Evolutionary conservation across 2,797 vertebrate species (phyloP), one percentile per base, ranked within the genome.

Genomic region (Choloepus didactylus): DNA sequence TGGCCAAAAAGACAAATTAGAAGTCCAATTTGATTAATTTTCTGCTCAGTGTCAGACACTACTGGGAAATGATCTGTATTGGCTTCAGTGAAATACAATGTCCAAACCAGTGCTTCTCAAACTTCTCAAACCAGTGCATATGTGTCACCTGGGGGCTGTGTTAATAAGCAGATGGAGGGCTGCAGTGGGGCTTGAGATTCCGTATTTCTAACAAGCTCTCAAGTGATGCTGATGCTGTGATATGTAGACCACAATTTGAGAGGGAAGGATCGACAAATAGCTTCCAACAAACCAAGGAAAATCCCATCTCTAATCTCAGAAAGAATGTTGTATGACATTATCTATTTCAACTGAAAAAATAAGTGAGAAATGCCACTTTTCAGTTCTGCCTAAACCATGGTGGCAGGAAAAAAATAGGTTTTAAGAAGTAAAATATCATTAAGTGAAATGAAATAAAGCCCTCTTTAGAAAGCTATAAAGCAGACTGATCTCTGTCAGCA

Each of bases 371-470:
- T 79, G 59, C 82, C 54, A 87, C 60, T 70, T 87, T 59, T 86
- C 31, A 44, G 23, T 54, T 87, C 90, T 44, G 46, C 62, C 19
- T 93, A 76, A 87, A 73, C 59, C 54, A 51, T n/a, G 16, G 23
- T 21, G 54, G 69, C 62, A 72, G 59, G 12, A 51, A 79, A 70
- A 54, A 21, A 59, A 21, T 6, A 41, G 31, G 3, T n/a, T 91
- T 75, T 46, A 77, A 91, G 66, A 64, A 92, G 51, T 66, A 77
- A 91, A 29, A 31, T 56, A 25, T n/a, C 62, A 27, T 27, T 21
- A 66, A 89, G 66, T 25, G n/a, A 94, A 87, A 38, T 59, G 16
- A 81, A 96, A 96, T 60, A 66, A 91, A 83, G 51, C 19, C 14
- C 25, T 91, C 64, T 60, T 67, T 51, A 41, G 62, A 29, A 76